A percentile compares a stretch with the other conserved stretches of the same genome.
Evolutionary conservation across 1,140 invertebrate species (phyloP).

Genomic region (Homarus americanus): DNA sequence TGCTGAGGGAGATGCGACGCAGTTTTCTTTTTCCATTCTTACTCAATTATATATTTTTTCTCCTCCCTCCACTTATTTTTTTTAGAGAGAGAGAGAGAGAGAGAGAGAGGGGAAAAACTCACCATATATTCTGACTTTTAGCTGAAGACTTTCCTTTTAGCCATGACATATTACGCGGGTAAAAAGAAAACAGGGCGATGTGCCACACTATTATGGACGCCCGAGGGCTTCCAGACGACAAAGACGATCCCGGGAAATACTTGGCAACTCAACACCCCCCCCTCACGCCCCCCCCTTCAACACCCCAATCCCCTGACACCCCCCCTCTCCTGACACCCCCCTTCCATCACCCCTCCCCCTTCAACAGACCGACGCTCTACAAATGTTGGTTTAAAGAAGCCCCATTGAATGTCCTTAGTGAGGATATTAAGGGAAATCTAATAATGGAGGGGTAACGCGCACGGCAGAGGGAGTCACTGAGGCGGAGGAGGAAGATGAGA

Average conservation of each 20-base stretch:
- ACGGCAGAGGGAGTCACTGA: background rate
- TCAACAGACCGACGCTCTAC: slow-evolving; percentile 9
- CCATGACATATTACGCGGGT: slow-evolving; percentile 7
- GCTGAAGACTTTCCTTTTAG: background rate
- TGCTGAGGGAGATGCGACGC: slow-evolving; percentile 9
- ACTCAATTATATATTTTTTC: background rate
- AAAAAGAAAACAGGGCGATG: slow-evolving; percentile 21
- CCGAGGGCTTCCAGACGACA: background rate
- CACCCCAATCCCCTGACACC: background rate
- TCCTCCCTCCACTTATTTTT: no score
- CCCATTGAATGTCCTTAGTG: slow-evolving; percentile 69
- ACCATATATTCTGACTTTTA: background rate
- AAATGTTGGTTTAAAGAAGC: slow-evolving; percentile 73
- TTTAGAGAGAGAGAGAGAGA: no score
- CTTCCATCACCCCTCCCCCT: background rate
- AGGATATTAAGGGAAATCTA: slow-evolving; percentile 71
- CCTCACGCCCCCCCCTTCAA: background rate
- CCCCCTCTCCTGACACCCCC: no score
- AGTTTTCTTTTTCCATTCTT: background rate
- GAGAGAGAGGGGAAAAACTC: no score
- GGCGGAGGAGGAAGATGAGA: background rate
- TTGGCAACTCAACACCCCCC: slow-evolving; percentile 33
- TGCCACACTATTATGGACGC: background rate
- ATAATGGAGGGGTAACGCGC: slow-evolving; percentile 62
- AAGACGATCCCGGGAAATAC: slow-evolving; percentile 32